Evolutionary conservation across 2,797 vertebrate species (phyloP), one percentile per base, ranked within the genome.

Genomic region (Pelochelys cantorii): DNA sequence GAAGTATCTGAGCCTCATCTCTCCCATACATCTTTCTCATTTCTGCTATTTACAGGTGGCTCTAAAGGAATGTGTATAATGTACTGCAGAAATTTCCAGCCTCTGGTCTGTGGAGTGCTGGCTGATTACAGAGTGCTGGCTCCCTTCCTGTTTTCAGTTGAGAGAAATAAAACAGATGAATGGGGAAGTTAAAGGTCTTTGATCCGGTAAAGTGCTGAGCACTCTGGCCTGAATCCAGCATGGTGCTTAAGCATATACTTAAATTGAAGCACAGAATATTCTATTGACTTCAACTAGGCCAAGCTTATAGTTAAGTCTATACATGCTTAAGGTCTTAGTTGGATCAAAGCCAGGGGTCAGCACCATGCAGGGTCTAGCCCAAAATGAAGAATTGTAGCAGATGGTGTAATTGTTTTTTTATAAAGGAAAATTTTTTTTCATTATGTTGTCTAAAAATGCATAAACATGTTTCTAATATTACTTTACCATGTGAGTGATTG

Each of bases 311-410:
- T 77, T 0, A 54, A 5, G 5, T 31, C 17, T 17, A 22, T n/a
- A 27, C 71, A 5, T 57, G 2, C 5, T 92, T n/a, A 42, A 83
- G 37, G 15, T 65, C 71, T 87, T 93, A 34, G 2, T 48, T 83
- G 25, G 84, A 74, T 74, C 2, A 55, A 59, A 90, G 10, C 3
- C 29, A 79, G 29, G 60, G 2, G 2, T 29, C 85, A 90, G 23
- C 27, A 52, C 6, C 27, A 75, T 84, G 5, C 1, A 54, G 17
- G 1, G 68, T 60, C 25, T 29, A 13, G 56, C 0, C 2, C 31
- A 53, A 20, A 54, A 25, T 11, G 1, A 0, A 1, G 7, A 7
- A n/a, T 57, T 52, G 13, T 48, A 77, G 23, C 48, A 29, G 14
- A 52, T 14, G 27, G 42, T 77, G 8, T 52, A 13, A 37, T 74